phyloP scores from a whole-genome alignment of 1,140 invertebrate species.

The Wasmannia auropunctata region DNA sequence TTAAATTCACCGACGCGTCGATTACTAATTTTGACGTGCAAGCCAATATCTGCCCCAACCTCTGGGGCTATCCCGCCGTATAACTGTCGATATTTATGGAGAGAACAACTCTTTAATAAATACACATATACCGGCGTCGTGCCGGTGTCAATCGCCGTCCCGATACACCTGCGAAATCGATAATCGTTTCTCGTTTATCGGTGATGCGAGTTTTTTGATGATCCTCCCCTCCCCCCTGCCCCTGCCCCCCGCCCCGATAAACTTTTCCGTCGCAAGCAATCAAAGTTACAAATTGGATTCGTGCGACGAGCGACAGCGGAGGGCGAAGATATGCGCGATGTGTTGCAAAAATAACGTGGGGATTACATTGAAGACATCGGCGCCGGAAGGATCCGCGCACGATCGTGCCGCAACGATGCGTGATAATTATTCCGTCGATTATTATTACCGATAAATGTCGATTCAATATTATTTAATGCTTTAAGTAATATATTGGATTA shows the following conservation, averaged over 20 bases:
- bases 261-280: conserved; percentile 41
- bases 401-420: neutral
- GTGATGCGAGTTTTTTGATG: conserved; percentile 39
- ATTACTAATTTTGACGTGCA: conserved; percentile 57
- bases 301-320: conserved; percentile 26
- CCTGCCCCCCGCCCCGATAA: too few species aligned
- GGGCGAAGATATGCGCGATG: neutral
- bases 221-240: too few species aligned
- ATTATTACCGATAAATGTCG: neutral
- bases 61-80: conserved; percentile 12
- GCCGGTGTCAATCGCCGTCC: conserved; percentile 47
- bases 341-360: conserved; percentile 7
- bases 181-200: conserved; percentile 47
- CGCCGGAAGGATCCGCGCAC: neutral
- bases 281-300: conserved; percentile 60
- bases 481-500: neutral
- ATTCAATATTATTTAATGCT: neutral
- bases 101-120: conserved; percentile 58
- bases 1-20: conserved; percentile 41
- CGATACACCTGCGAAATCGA: conserved; percentile 44
- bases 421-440: neutral
- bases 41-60: conserved; percentile 43
- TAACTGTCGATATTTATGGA: conserved; percentile 58
- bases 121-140: conserved; percentile 17
- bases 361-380: neutral